Evolutionary conservation across 2,113 vertebrate genomes (phyloP).

Genomic region (Girardinichthys multiradiatus): DNA sequence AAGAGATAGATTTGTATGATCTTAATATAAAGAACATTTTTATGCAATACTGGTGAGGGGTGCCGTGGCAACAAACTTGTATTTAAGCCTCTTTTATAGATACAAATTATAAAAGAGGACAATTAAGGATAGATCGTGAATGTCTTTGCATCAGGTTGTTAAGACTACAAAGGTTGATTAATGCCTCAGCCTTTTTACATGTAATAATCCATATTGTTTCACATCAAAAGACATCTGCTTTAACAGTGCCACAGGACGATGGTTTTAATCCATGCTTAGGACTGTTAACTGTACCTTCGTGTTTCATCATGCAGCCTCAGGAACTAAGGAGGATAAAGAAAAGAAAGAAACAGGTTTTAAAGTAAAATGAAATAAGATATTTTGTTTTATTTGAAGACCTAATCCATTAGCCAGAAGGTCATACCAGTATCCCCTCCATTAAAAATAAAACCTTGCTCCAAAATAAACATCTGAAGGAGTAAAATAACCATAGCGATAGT

Average conservation of each 20-base stretch:
- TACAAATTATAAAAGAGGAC: too few species aligned
- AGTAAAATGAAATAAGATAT: conserved; percentile 38
- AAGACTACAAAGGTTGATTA: conserved; percentile 37
- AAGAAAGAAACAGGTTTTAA: conserved; percentile 57
- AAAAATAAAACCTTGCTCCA: too few species aligned
- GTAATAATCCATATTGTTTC: conserved; percentile 44
- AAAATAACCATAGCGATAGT: too few species aligned
- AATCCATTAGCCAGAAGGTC: conserved; percentile 1
- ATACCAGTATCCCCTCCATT: too few species aligned
- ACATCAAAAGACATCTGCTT: conserved; percentile 56
- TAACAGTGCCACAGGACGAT: conserved; percentile 36
- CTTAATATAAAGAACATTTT: too few species aligned
- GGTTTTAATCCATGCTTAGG: conserved; percentile 51
- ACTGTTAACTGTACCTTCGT: conserved; percentile 47
- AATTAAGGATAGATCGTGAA: background rate
- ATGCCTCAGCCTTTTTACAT: conserved; percentile 28
- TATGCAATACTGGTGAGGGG: too few species aligned
- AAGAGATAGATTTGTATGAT: too few species aligned
- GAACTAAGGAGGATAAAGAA: conserved; percentile 48
- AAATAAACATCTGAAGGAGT: too few species aligned
- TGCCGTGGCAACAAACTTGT: too few species aligned
- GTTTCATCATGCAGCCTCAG: conserved; percentile 64
- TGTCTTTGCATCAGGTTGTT: conserved; percentile 35
- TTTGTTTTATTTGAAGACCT: conserved; percentile 39
- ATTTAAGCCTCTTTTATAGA: too few species aligned